These are phyloP conservation scores for Salticus scenicus DNA, from an alignment of 2,888 invertebrate genomes.

Conservation along the genomic window DNA sequence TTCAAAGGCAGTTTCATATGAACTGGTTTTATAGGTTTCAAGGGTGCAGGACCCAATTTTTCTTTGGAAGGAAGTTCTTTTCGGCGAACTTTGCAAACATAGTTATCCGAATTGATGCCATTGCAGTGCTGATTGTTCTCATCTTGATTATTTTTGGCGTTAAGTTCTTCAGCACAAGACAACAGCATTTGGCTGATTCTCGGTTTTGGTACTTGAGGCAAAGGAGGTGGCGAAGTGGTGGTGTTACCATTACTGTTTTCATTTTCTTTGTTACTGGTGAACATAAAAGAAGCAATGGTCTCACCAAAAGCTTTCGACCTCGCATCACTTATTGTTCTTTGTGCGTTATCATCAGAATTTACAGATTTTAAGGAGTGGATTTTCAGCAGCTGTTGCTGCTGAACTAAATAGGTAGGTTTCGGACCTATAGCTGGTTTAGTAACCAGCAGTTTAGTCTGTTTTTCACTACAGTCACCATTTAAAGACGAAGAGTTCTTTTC, in stretches of 20 bases:
- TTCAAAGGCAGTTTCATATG: constrained; percentile 14
- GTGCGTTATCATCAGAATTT: background rate
- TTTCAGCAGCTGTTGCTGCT: constrained; percentile 13
- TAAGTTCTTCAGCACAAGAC: background rate
- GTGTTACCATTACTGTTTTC: background rate
- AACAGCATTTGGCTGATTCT: constrained; percentile 7
- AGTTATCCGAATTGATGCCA: constrained; percentile 51
- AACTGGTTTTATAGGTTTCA: constrained; percentile 48
- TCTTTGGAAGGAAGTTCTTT: constrained; percentile 47
- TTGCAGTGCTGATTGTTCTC: background rate
- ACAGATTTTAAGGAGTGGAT: background rate
- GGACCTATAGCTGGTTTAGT: constrained; percentile 44
- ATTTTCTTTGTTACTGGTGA: constrained; percentile 20
- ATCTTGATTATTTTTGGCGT: background rate
- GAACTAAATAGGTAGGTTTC: constrained; percentile 37
- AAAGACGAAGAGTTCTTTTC: constrained; percentile 7
- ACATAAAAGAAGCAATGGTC: constrained; percentile 64
- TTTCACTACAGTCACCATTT: no score
- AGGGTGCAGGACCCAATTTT: constrained; percentile 51
- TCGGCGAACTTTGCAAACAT: constrained; percentile 50
- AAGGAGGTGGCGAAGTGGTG: background rate
- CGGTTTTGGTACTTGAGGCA: constrained; percentile 30
- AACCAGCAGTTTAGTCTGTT: background rate
- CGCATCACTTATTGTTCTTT: background rate
- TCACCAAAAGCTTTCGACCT: constrained; percentile 52